Evolutionary conservation across 2,113 vertebrate species (phyloP), one percentile per base, ranked within the genome.

Genomic region (Corvus hawaiiensis): DNA sequence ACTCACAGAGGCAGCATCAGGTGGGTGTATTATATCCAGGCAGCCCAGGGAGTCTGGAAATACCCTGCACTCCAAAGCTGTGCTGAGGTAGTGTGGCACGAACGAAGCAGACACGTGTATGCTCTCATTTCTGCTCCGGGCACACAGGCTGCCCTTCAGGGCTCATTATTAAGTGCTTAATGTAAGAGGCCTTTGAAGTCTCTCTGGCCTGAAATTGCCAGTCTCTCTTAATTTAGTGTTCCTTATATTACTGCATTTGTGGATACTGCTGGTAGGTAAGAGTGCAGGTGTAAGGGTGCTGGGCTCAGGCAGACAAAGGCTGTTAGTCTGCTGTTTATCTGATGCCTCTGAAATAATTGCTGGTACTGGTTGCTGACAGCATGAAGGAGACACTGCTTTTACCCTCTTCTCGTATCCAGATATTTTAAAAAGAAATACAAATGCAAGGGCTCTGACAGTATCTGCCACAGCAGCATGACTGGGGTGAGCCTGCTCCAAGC

Each of bases 81-180:
- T 43, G 30, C 61, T 37, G 3, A 73, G 17, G 24, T 11, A 22
- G 15, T 6, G 10, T 1, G 20, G 11, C 51, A 54, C 1, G 0
- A 48, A 9, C 11, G 28, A 32, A 79, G 32, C 37, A 62, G 87
- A 24, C 9, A 15, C 66, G 6, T 0, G 3, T 13, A 10, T 7
- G 24, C 27, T 44, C 33, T n/a, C 30, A 22, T 44, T 80, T 48
- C 51, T 94, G 20, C 41, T 62, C 39, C 69, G 59, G 71, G 32
- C 69, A 54, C 69, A 54, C 58, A 49, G 55, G 32, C 28, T 7
- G 16, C 32, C 52, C 58, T 68, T 56, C 75, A 68, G 69, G 28
- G 22, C 58, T 93, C 37, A 11, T 79, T 63, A 76, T 56, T 44
- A 63, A 59, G 8, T 33, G 30, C 33, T 52, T 87, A n/a, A 61